Base-by-base conservation (phyloP, 2,888 invertebrate species). In the Phania funesta region DNA sequence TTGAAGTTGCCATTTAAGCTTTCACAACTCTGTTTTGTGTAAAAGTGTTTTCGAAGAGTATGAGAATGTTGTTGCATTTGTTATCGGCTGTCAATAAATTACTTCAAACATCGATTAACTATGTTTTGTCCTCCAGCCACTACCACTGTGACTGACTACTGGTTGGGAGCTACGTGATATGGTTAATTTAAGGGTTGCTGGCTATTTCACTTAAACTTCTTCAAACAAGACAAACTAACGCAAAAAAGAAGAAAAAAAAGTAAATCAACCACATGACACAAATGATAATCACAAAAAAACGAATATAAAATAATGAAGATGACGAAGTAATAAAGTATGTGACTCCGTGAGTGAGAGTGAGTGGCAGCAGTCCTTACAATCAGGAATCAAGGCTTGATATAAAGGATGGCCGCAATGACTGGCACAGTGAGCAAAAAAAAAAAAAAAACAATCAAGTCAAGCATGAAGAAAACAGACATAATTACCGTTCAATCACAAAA, bases 151-250 rank as follows among this genome's bases (percentile, higher is more conserved):
- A 8, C 20, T 44, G 44, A 18, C 60, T 52, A 60, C 76, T 68
- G 68, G 29, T 44, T 41, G 35, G 16, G 16, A 16, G 26, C 65
- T 78, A 82, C 78, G 82, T 82, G 82, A 82, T 82, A 82, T 82
- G 82, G 82, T 74, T 82, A 78, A 78, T 82, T 78, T 78, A 82
- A 78, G 82, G 82, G 78, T 82, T 70, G 82, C 16, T 78, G 50
- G 74, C 74, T 64, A 52, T 65, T 75, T 82, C 52, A 78, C 67
- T 81, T 81, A 32, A 77, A 58, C 32, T 74, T 38, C 44, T 65
- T 64, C 58, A 54, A 64, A 38, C 54, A 64, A 32, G 41, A 56
- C 56, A 38, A 56, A 18, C 48, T 62, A 13, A 9, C 6, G n/a
- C 38, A 35, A 29, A 32, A 24, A 26, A 38, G 26, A 20, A 64